Base-by-base conservation (phyloP, 2,113 vertebrate genomes). In the Mionectes macconnelli region DNA sequence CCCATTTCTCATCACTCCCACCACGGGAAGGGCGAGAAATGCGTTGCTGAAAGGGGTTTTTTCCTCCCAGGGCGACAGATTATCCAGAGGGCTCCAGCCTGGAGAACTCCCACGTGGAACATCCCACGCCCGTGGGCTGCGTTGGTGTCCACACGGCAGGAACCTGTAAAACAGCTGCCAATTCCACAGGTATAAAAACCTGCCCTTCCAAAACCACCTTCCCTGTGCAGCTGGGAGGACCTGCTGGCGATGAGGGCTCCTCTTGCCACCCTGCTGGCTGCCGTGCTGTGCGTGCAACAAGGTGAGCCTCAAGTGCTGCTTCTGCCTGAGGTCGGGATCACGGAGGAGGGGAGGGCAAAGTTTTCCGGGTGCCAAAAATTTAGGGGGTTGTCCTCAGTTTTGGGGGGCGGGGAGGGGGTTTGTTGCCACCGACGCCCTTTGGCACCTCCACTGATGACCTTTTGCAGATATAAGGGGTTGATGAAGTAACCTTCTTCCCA, bases 121-220 rank as follows among this genome's bases (percentile, higher is more conserved):
- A 8, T 55, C 64, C 83, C 96, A 94, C 95, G 77, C 90, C 94
- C 91, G 59, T 14, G 42, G 72, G 45, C 25, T 93, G 83, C 39
- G 76, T 69, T 69, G 62, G 57, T 4, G 82, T 75, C 86, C 50
- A 78, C 63, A 47, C 40, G 10, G 1, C 22, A 35, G 67, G 83
- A 96, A 90, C 90, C 92, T 93, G 93, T 96, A 93, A 84, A 93
- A 96, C 94, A 56, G 94, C 92, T 80, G 90, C 24, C 3, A 1
- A 1, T 70, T 35, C 44, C 86, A 59, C 69, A 89, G 89, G 35
- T 97, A 97, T 97, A 96, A 89, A 89, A 97, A 93, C 60, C 94
- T 93, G 86, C 21, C 64, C 59, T 94, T 64, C 76, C 28, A 92
- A 40, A n/a, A 92, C 42, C 14, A 18, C 8, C 78, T 93, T 14